phyloP scores from a whole-genome alignment of 1,140 invertebrate species.

The Dendroctonus ponderosae region DNA sequence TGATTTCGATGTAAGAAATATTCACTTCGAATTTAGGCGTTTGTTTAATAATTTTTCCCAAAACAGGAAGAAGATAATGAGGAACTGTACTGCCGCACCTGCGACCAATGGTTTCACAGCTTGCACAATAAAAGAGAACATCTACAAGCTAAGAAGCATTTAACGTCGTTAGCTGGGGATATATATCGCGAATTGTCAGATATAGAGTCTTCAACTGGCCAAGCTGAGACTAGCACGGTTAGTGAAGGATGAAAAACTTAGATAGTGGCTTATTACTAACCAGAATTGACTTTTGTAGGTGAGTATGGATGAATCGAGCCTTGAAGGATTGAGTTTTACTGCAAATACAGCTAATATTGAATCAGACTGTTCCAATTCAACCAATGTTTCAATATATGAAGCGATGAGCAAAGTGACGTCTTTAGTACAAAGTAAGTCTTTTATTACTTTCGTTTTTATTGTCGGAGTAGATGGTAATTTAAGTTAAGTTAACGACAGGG shows the following conservation, averaged over 20 bases:
- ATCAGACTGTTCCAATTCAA: not conserved
- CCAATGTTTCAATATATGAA: slow-evolving; percentile 38
- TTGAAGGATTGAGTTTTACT: slow-evolving; percentile 42
- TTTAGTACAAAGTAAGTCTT: slow-evolving; percentile 45
- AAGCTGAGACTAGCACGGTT: slow-evolving; percentile 20
- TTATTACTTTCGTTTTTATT: not conserved
- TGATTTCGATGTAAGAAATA: slow-evolving; percentile 54
- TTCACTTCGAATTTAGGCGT: not conserved
- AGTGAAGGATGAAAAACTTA: not conserved
- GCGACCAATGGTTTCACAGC: slow-evolving; percentile 60
- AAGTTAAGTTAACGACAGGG: too few species aligned
- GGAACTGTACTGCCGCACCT: slow-evolving; percentile 59
- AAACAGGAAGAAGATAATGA: slow-evolving; percentile 57
- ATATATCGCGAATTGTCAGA: slow-evolving; percentile 45
- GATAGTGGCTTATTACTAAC: too few species aligned
- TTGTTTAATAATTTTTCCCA: not conserved
- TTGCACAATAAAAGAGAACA: slow-evolving; percentile 61
- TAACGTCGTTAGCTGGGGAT: slow-evolving; percentile 51
- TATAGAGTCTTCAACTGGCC: slow-evolving; percentile 35
- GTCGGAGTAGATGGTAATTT: not conserved
- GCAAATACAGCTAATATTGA: not conserved
- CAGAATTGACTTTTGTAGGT: slow-evolving; percentile 16
- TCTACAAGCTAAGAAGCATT: slow-evolving; percentile 57
- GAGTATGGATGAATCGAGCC: slow-evolving; percentile 50
- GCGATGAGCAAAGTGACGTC: slow-evolving; percentile 46